Evolutionary conservation across 2,113 vertebrate genomes (phyloP).

Genomic region (Perccottus glenii): DNA sequence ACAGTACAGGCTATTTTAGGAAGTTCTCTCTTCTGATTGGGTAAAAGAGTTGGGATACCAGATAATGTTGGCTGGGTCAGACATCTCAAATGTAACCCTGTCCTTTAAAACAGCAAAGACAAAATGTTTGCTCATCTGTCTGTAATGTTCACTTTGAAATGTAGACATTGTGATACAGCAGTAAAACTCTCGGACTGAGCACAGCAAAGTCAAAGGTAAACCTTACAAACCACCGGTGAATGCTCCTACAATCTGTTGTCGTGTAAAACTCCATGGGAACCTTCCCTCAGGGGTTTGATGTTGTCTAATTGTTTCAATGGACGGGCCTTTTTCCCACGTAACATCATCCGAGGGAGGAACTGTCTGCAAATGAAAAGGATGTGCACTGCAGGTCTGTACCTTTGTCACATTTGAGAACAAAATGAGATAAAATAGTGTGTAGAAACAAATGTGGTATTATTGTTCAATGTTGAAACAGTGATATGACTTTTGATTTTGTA

Average conservation of each 20-base stretch:
- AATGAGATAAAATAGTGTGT: background rate
- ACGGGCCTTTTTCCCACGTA: slow-evolving; percentile 49
- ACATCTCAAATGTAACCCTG: no score
- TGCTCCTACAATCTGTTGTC: slow-evolving; percentile 52
- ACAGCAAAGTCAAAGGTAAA: slow-evolving; percentile 8
- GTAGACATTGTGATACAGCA: no score
- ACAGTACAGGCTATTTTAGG: no score
- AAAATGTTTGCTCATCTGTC: no score
- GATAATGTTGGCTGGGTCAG: no score
- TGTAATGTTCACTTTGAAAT: no score
- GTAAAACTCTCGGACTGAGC: no score
- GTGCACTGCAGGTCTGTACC: slow-evolving; percentile 9
- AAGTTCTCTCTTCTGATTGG: no score
- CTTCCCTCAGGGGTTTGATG: slow-evolving; percentile 27
- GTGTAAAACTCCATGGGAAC: slow-evolving; percentile 30
- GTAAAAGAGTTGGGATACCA: no score
- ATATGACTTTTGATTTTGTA: no score
- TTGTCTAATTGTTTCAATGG: slow-evolving; percentile 41
- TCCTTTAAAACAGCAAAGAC: no score
- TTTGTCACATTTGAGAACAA: slow-evolving; percentile 5
- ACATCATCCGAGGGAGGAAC: slow-evolving; percentile 64
- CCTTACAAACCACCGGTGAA: slow-evolving; percentile 10
- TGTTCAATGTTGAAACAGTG: background rate
- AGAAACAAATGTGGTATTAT: background rate
- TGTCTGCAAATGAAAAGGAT: slow-evolving; percentile 15